These are phyloP conservation scores for Diabrotica balteata DNA, from an alignment of 2,888 invertebrate species.

Conservation along the genomic window DNA sequence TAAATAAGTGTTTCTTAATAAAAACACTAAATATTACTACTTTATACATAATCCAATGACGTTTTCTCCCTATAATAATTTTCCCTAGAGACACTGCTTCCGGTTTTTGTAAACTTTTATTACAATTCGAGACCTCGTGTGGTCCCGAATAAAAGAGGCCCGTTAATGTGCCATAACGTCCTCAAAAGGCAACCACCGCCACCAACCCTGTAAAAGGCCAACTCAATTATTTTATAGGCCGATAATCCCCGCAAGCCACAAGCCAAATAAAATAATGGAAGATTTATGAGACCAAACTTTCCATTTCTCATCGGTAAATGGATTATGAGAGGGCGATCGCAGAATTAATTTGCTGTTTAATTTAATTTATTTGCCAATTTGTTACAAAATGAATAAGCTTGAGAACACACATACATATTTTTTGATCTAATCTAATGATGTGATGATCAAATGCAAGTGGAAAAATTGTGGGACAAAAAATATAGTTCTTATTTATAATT, in stretches of 20 bases:
- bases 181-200: conserved; percentile 29
- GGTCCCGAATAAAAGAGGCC: conserved; percentile 40
- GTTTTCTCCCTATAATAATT: no score
- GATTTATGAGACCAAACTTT: conserved; percentile 26
- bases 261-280: conserved; percentile 32
- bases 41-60: no score
- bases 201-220: conserved; percentile 20
- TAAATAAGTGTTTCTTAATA: no score
- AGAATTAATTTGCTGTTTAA: conserved; percentile 13
- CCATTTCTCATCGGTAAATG: conserved; percentile 29
- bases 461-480: no score
- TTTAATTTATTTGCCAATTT: conserved; percentile 15
- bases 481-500: no score
- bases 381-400: background rate
- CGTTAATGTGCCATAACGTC: conserved; percentile 41
- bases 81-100: conserved; percentile 10
- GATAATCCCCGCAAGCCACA: conserved; percentile 29
- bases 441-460: no score
- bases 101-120: conserved; percentile 27
- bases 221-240: conserved; percentile 37
- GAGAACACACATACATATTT: no score
- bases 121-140: conserved; percentile 42
- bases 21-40: no score
- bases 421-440: no score
- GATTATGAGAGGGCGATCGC: conserved; percentile 25